Evolutionary conservation across 92 coral and sea anemone species (phyloP).

Genomic region (Siderastrea siderea): DNA sequence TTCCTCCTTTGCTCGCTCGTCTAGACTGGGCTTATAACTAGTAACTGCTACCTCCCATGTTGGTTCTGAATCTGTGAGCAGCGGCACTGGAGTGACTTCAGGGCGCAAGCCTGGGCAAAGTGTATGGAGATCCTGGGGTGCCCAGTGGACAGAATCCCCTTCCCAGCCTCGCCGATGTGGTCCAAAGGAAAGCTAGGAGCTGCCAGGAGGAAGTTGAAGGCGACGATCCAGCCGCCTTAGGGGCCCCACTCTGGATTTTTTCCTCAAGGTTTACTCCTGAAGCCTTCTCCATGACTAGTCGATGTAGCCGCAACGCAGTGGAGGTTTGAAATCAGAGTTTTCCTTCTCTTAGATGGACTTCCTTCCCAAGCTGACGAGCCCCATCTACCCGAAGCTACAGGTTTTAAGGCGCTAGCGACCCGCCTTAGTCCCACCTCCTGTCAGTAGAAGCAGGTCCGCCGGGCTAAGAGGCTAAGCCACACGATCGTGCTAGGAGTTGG

Average conservation of each 20-base stretch:
- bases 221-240: constrained; percentile 53
- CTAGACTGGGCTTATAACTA: constrained; percentile 20
- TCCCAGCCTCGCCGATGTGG: constrained; percentile 15
- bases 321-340: constrained; percentile 75
- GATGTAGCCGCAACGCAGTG: constrained; percentile 57
- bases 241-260: constrained; percentile 54
- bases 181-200: constrained; percentile 50
- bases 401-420: constrained; percentile 64
- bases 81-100: constrained; percentile 19
- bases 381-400: constrained; percentile 65
- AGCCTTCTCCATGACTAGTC: constrained; percentile 30
- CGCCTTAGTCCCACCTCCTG: constrained; percentile 12
- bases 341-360: constrained; percentile 62
- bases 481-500: too few species aligned
- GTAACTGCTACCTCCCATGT: constrained; percentile 50
- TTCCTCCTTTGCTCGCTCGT: too few species aligned
- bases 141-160: constrained; percentile 39
- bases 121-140: constrained; percentile 38
- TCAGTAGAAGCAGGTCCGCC: too few species aligned
- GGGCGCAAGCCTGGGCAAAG: constrained; percentile 43
- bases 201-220: constrained; percentile 46
- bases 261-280: constrained; percentile 59
- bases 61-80: constrained; percentile 16
- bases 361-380: constrained; percentile 69
- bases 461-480: too few species aligned